Base-by-base conservation (phyloP, 1,140 invertebrate genomes). In the Caenorhabditis inopinata region DNA sequence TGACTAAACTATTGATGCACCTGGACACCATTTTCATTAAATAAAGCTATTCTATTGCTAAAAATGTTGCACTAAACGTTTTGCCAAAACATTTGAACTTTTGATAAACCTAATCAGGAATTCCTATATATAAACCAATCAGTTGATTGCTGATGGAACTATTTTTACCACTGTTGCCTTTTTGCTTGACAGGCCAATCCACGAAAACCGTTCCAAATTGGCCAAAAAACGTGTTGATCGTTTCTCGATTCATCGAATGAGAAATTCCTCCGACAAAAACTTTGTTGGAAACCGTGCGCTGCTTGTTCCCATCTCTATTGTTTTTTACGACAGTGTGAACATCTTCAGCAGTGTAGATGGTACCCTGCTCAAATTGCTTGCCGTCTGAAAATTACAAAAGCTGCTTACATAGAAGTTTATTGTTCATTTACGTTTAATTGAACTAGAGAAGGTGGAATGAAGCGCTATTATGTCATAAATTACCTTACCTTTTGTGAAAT, bases 321-420 rank as follows among this genome's bases (percentile, higher is more conserved):
- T 68, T 38, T 32, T 68, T 68, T n/a, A 68, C 58, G 12, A 68
- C 58, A n/a, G 4, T 42, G 32, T 68, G 58, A 4, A 68, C 58
- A n/a, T 68, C 58, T 18, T 68, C 58, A 11, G 58, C 58, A 16
- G 58, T 38, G 58, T 68, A 68, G n/a, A 68, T 68, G 38, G 5
- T 42, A 14, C 38, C 38, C 14, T 42, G 38, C 5, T 42, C 38
- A 14, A 42, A 42, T 5, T 14, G 5, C 32, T 18, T 21, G 7
- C n/a, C 49, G 6, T 25, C 49, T 51, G 49, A 25, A 1, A 51
- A 25, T 5, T 21, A 14, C 2, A 51, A 0, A 25, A 6, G 23
- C 27, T 25, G 0, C 5, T 25, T 25, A 51, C 11, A 6, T 5
- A 51, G 11, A 51, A 51, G 27, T 7, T 9, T 51, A 16, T 7